A percentile compares a stretch with the other conserved stretches of the same genome.
phyloP scores from a whole-genome alignment of 1,140 invertebrate species.

The Anastatus disparis region DNA sequence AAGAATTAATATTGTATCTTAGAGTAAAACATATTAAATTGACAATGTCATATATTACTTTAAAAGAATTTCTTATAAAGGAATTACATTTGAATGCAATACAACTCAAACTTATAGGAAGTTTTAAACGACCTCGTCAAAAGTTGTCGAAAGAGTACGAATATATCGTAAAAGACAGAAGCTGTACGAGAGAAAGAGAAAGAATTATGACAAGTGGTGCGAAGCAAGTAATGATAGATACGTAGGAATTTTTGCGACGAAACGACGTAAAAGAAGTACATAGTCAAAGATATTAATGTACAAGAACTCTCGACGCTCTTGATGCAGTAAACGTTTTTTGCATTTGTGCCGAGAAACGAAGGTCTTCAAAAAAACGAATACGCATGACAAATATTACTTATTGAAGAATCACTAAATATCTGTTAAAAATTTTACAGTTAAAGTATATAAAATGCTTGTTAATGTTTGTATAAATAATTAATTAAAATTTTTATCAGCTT shows the following conservation, averaged over 20 bases:
- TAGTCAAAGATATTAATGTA: conserved; percentile 11
- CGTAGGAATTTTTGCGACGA: conserved; percentile 23
- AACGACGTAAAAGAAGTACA: conserved; percentile 14
- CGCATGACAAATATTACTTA: no score
- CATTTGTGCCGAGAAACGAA: neutral
- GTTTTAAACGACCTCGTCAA: conserved; percentile 1
- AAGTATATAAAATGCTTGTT: no score
- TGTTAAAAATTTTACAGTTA: no score
- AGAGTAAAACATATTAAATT: no score
- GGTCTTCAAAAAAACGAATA: neutral
- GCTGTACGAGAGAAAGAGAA: neutral
- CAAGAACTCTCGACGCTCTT: conserved; percentile 5
- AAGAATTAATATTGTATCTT: no score
- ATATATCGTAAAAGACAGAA: neutral
- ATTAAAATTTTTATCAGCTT: no score
- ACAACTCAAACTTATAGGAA: neutral
- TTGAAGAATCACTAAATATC: no score
- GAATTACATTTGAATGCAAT: no score
- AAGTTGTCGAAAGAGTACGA: no score
- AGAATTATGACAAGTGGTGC: neutral
- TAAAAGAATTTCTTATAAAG: neutral
- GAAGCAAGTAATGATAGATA: neutral
- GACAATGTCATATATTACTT: no score
- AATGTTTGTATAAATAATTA: no score
- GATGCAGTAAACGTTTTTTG: neutral